Conservation (phyloP, 2,888 invertebrate genomes). For the Cetonia aurata region DNA sequence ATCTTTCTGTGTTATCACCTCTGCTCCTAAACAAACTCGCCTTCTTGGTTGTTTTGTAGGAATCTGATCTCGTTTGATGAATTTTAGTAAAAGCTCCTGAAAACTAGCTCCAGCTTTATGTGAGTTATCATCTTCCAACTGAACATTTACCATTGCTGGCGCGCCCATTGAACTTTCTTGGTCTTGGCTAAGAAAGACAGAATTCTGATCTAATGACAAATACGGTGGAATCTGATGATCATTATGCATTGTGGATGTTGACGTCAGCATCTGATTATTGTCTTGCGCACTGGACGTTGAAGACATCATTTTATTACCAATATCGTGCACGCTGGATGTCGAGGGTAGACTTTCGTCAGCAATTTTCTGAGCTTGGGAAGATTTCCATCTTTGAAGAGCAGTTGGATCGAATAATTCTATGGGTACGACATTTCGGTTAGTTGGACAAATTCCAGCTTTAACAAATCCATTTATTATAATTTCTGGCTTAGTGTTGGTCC, state of each 20-base stretch:
- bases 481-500: conserved; percentile 30
- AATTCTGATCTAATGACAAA: conserved; percentile 32
- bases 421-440: no score
- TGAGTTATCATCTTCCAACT: conserved; percentile 41
- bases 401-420: no score
- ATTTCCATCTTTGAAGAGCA: no score
- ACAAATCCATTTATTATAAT: not conserved
- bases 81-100: conserved; percentile 46
- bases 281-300: no score
- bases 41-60: conserved; percentile 44
- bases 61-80: conserved; percentile 45
- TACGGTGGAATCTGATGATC: no score
- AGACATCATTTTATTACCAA: no score
- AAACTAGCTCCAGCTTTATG: conserved; percentile 42
- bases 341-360: no score
- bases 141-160: conserved; percentile 42
- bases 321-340: no score
- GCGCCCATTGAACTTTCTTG: conserved; percentile 38
- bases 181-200: conserved; percentile 40
- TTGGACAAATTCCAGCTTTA: no score
- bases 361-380: no score
- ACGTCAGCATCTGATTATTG: no score
- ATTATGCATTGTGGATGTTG: no score
- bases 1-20: conserved; percentile 42
- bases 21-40: conserved; percentile 44